Evolutionary conservation across 2,888 invertebrate genomes (phyloP).

Genomic region (Salpingus planirostris): DNA sequence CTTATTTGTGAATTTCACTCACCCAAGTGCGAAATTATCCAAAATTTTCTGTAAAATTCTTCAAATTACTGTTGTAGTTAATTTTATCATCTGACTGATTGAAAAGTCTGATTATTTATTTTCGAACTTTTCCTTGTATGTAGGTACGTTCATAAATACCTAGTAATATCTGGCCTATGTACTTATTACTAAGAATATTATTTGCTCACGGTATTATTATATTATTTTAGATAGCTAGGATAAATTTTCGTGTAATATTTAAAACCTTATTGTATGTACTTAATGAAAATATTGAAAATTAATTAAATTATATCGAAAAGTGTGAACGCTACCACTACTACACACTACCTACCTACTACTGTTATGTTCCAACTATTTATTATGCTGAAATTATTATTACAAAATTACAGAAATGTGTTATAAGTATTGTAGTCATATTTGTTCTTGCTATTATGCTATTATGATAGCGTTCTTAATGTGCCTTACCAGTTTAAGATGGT

Average conservation of each 20-base stretch:
- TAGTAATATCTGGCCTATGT: not conserved
- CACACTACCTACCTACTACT: too few relatives aligned
- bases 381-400: conserved; percentile 19
- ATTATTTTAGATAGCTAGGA: not conserved
- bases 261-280: conserved; percentile 12
- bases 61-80: not conserved
- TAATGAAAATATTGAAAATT: too few relatives aligned
- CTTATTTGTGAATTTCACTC: too few relatives aligned
- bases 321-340: too few relatives aligned
- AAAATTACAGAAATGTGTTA: too few relatives aligned
- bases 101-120: conserved; percentile 16
- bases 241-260: not conserved
- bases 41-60: not conserved
- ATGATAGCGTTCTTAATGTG: conserved; percentile 29
- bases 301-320: too few relatives aligned
- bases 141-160: conserved; percentile 1
- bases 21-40: too few relatives aligned
- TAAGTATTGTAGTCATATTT: too few relatives aligned
- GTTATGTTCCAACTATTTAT: too few relatives aligned
- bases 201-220: conserved; percentile 10
- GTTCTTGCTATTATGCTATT: conserved; percentile 24
- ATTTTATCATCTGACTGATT: conserved; percentile 11
- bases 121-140: too few relatives aligned
- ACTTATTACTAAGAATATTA: not conserved
- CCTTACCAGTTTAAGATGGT: conserved; percentile 28